Percentiles rank a stretch among this genome's conserved stretches.
Evolutionary conservation across 2,888 invertebrate genomes (phyloP).

Genomic region (Germaria angustata): DNA sequence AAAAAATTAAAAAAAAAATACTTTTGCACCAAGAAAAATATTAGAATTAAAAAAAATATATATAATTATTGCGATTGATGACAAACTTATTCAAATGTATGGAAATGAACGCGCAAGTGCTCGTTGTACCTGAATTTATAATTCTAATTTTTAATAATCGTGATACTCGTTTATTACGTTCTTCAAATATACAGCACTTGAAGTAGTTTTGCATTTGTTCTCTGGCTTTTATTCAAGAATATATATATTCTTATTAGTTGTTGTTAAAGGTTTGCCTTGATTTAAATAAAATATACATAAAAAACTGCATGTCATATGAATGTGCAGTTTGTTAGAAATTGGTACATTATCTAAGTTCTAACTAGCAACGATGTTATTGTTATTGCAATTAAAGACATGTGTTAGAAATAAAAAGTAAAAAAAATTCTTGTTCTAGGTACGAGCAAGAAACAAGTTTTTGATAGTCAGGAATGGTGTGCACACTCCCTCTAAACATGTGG

Average conservation of each 20-base stretch:
- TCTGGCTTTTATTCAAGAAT: neutral
- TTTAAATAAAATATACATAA: neutral
- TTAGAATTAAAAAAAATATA: neutral
- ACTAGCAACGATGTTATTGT: neutral
- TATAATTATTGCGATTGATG: conserved; percentile 46
- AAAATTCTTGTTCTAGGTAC: neutral
- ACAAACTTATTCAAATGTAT: conserved; percentile 53
- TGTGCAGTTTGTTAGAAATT: neutral
- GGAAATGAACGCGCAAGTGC: conserved; percentile 48
- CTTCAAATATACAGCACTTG: neutral
- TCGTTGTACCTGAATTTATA: conserved; percentile 14
- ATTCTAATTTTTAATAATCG: conserved; percentile 36
- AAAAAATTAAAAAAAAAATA: neutral
- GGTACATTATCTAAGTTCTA: neutral
- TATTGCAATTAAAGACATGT: neutral
- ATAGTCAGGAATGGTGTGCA: neutral
- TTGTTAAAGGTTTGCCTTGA: neutral
- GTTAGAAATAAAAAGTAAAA: neutral
- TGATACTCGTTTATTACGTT: conserved; percentile 28
- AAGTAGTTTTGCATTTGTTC: neutral
- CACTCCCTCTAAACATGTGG: too few species aligned
- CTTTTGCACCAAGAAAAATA: neutral
- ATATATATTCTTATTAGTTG: neutral
- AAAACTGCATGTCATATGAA: neutral
- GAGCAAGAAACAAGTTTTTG: neutral